Evolutionary conservation across 2,888 invertebrate genomes (phyloP).

Genomic region (Syrista parreyssii): DNA sequence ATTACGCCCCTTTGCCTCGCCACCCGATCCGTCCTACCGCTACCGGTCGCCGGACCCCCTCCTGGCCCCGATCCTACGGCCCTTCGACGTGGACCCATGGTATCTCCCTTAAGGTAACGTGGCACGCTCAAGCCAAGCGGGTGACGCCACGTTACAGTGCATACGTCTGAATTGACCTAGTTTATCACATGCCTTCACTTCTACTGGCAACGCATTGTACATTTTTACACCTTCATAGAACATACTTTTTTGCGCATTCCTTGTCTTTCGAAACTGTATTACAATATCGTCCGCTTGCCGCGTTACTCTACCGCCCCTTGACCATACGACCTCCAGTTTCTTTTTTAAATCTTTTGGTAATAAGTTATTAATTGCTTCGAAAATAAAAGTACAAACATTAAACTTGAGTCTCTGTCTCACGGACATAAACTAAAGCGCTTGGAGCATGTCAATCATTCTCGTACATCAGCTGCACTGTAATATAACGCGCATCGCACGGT

Average conservation of each 20-base stretch:
- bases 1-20: too few species aligned
- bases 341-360: constrained; percentile 8
- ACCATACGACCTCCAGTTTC: not conserved
- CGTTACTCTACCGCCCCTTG: not conserved
- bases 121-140: too few species aligned
- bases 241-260: constrained; percentile 16
- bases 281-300: constrained; percentile 15
- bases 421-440: constrained; percentile 21
- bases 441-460: constrained; percentile 20
- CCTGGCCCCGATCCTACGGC: too few species aligned
- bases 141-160: too few species aligned
- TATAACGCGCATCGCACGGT: constrained; percentile 27
- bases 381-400: constrained; percentile 17
- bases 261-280: constrained; percentile 13
- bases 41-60: too few species aligned
- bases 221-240: constrained; percentile 2
- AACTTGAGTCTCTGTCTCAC: constrained; percentile 19
- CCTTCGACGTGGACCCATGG: too few species aligned
- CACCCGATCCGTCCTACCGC: too few species aligned
- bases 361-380: constrained; percentile 2
- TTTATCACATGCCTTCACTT: not conserved
- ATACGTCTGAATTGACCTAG: not conserved
- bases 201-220: constrained; percentile 7
- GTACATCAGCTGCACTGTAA: constrained; percentile 23
- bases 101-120: too few species aligned